Percentiles rank a stretch among this genome's conserved stretches.
These are phyloP conservation scores for Brachyptera putata DNA, from an alignment of 2,888 invertebrate genomes.

Conservation along the genomic window DNA sequence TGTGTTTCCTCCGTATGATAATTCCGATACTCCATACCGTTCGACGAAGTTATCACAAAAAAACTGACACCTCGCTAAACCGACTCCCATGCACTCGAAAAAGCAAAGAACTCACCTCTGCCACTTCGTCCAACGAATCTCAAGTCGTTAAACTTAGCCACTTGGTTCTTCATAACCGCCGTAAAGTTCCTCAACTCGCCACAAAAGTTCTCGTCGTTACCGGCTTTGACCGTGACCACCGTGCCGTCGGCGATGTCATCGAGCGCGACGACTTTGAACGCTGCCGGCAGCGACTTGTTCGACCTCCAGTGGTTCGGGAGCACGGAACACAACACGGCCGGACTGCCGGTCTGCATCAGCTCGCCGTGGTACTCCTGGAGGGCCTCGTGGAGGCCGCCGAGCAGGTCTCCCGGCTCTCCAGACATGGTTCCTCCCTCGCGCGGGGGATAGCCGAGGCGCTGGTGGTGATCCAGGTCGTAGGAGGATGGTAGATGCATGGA, in stretches of 20 bases:
- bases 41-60: too few relatives aligned
- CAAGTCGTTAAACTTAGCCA: conserved; percentile 97
- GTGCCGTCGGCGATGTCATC: conserved; percentile 95
- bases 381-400: conserved; percentile 69
- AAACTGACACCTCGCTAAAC: too few relatives aligned
- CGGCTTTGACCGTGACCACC: conserved; percentile 87
- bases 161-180: conserved; percentile 94
- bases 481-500: conserved; percentile 18
- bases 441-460: conserved; percentile 11
- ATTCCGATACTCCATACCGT: too few relatives aligned
- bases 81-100: too few relatives aligned
- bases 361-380: conserved; percentile 89
- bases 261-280: conserved; percentile 92
- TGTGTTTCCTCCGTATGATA: too few relatives aligned
- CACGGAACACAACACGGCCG: conserved; percentile 89
- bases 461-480: conserved; percentile 12
- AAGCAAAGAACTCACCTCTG: conserved; percentile 80
- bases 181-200: conserved; percentile 91
- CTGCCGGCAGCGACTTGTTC: conserved; percentile 93
- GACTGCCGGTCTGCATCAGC: conserved; percentile 90
- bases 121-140: conserved; percentile 97
- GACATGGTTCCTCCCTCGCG: conserved; percentile 23
- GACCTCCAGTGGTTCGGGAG: conserved; percentile 95
- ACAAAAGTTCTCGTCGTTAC: conserved; percentile 97
- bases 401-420: conserved; percentile 53